A percentile compares a stretch with the other conserved stretches of the same genome.
phyloP scores from a whole-genome alignment of 2,113 vertebrate species.

The Rallus limicola region DNA sequence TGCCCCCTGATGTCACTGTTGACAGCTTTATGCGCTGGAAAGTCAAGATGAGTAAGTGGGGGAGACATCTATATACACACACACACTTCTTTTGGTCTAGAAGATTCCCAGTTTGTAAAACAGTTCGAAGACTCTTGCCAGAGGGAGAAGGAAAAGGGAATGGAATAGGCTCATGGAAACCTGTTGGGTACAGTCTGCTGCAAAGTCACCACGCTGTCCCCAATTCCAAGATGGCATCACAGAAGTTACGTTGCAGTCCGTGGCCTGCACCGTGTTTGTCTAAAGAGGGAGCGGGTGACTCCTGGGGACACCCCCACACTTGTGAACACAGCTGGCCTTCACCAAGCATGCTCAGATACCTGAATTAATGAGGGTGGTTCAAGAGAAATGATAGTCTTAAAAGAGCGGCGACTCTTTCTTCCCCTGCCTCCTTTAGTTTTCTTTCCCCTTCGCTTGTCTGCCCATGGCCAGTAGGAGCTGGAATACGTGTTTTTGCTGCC shows the following conservation, averaged over 20 bases:
- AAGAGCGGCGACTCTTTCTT: neutral
- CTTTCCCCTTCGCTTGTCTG: neutral
- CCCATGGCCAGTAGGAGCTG: neutral
- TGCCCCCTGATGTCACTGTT: neutral
- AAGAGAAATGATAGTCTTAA: neutral
- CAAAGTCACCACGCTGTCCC: neutral
- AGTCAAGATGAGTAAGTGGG: neutral
- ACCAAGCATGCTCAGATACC: constrained; percentile 9
- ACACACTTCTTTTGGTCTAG: neutral
- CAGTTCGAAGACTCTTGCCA: neutral
- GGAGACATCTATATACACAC: neutral
- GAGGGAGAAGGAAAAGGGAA: neutral
- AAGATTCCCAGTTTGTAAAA: neutral
- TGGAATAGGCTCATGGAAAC: neutral
- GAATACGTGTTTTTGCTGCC: neutral
- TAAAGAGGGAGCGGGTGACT: neutral
- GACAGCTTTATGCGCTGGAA: neutral
- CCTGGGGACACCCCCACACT: neutral
- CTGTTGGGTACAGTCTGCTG: neutral
- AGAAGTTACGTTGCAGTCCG: neutral
- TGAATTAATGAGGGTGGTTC: neutral
- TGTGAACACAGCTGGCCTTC: neutral
- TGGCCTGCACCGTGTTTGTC: neutral
- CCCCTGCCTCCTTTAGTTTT: neutral
- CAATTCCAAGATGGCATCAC: too few relatives aligned